Evolutionary conservation across 2,113 vertebrate genomes (phyloP).

Genomic region (Eubucco bourcierii): DNA sequence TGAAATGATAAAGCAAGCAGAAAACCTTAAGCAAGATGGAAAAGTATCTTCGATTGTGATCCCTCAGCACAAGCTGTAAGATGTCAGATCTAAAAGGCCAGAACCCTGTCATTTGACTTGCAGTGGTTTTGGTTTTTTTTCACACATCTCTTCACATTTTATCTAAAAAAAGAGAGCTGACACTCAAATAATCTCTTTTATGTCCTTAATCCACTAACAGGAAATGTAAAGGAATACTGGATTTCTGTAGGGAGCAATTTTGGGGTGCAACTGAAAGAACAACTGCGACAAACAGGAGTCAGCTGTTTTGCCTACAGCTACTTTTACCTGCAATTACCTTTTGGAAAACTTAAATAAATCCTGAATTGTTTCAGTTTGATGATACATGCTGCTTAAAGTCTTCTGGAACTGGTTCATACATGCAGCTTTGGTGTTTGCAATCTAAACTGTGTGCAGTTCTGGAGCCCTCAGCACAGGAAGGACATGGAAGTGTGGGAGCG

Average conservation of each 20-base stretch:
- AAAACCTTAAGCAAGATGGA: neutral
- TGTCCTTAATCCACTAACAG: neutral
- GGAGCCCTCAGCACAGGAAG: no score
- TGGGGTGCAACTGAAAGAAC: neutral
- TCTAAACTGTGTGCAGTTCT: no score
- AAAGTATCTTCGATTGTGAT: neutral
- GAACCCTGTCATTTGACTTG: constrained; percentile 28
- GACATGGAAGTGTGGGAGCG: no score
- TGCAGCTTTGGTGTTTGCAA: neutral
- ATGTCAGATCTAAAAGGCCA: neutral
- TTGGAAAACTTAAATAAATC: neutral
- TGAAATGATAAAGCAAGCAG: neutral
- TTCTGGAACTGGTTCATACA: neutral
- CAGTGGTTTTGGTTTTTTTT: neutral
- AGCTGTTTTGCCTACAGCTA: neutral
- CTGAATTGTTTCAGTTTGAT: neutral
- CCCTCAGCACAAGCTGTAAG: neutral
- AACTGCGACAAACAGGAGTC: neutral
- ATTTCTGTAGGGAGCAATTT: neutral
- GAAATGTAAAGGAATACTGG: neutral
- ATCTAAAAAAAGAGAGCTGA: neutral
- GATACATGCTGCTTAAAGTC: neutral
- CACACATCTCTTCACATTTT: constrained; percentile 24
- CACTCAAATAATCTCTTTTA: neutral
- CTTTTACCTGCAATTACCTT: neutral